phyloP scores from a whole-genome alignment of 2,888 invertebrate genomes.

The Amorpha juglandis region DNA sequence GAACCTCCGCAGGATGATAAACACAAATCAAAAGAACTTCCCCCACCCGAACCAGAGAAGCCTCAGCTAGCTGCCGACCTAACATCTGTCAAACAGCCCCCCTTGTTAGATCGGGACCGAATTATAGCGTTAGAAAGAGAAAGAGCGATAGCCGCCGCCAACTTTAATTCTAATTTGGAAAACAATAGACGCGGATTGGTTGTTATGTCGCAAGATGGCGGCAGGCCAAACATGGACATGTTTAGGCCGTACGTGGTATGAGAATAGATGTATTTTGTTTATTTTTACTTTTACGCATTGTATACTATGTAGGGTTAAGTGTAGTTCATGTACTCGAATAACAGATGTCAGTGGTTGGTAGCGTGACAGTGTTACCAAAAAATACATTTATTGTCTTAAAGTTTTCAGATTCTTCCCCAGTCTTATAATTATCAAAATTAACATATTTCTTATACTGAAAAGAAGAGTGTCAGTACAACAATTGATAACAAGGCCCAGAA shows the following conservation, averaged over 20 bases:
- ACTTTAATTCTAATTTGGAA: constrained; percentile 81
- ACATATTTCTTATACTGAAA: no score
- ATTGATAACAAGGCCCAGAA: no score
- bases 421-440: no score
- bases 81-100: constrained; percentile 78
- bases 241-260: constrained; percentile 83
- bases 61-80: constrained; percentile 69
- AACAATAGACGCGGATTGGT: constrained; percentile 75
- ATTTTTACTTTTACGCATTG: constrained; percentile 37
- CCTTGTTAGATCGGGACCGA: constrained; percentile 77
- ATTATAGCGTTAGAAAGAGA: constrained; percentile 78
- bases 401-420: no score
- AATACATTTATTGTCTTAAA: no score
- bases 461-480: no score
- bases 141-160: constrained; percentile 78
- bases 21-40: constrained; percentile 61
- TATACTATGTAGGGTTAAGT: constrained; percentile 27
- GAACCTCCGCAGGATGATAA: constrained; percentile 71
- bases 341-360: background rate
- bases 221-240: constrained; percentile 72
- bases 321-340: constrained; percentile 16
- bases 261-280: constrained; percentile 67
- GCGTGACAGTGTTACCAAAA: background rate
- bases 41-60: constrained; percentile 62
- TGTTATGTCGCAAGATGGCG: constrained; percentile 77